Evolutionary conservation across 2,113 vertebrate species (phyloP), one percentile per base, ranked within the genome.

Genomic region (Aegotheles bennettii): DNA sequence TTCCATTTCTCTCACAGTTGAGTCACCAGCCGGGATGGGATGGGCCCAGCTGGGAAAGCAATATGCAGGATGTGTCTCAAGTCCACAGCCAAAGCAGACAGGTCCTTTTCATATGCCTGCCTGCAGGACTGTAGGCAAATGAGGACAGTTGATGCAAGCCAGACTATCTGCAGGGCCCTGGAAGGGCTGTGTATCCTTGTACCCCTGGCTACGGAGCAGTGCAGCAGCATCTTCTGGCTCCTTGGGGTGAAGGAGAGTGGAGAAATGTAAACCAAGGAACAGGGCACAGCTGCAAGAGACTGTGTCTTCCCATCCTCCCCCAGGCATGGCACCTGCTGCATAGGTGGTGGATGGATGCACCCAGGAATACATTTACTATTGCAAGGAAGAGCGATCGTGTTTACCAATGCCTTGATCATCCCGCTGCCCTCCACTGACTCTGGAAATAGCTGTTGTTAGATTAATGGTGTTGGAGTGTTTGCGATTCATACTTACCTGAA

Each of bases 41-140:
- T 90, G 86, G 93, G 95, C 83, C 92, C 93, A 96, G 94, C 95
- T 95, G 93, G 94, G 83, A 93, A 97, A 96, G 92, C 90, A 92
- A 56, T 35, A 74, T 50, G 80, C 95, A 97, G 95, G 96, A 97
- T 96, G 90, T 95, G 69, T 84, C 89, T 65, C 90, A 94, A 93
- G 76, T 24, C 68, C 57, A 9, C 77, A 64, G 90, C 93, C 93
- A 94, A 88, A 86, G 60, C 15, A 4, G 83, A 42, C 60, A 42
- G 75, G 92, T 96, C 79, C 43, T 95, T 88, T 51, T 16, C 56
- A 60, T 45, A 67, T 0, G 24, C 47, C 50, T 70, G 89, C 38
- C 65, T 35, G 18, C 2, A 16, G 71, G 80, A 65, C 25, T 0
- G 0, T 45, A 70, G 63, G 63, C 84, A 90, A 90, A 74, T 77